phyloP scores from a whole-genome alignment of 2,888 invertebrate genomes.

The Myopa testacea region DNA sequence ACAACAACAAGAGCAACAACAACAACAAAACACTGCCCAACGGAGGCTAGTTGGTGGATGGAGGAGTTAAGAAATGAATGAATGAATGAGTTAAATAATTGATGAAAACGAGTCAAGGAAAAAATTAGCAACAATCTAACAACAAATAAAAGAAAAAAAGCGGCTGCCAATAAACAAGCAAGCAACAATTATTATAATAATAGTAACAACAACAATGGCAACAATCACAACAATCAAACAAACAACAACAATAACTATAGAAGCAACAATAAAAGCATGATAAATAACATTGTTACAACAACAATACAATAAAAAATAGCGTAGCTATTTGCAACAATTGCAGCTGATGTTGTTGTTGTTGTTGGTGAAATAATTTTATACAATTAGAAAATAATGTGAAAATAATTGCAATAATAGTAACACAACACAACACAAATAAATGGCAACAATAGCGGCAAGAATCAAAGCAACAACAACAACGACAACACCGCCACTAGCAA shows the following conservation, averaged over 20 bases:
- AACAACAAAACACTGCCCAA: background rate
- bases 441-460: background rate
- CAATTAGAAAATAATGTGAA: slow-evolving; percentile 28
- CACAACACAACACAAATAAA: background rate
- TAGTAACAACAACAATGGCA: no score
- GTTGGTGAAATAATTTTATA: slow-evolving; percentile 16
- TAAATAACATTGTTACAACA: background rate
- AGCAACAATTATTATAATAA: no score
- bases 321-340: background rate
- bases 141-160: no score
- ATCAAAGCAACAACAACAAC: slow-evolving; percentile 2
- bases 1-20: background rate
- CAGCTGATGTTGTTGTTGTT: background rate
- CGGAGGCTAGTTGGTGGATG: no score
- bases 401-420: slow-evolving; percentile 26
- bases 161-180: no score
- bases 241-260: no score
- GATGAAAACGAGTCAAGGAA: no score
- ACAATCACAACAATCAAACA: no score
- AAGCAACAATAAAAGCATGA: no score
- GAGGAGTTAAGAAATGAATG: no score
- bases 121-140: no score
- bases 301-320: background rate
- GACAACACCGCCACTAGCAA: background rate
- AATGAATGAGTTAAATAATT: no score